Conservation (phyloP, 2,888 invertebrate genomes). For the Tigriopus californicus region DNA sequence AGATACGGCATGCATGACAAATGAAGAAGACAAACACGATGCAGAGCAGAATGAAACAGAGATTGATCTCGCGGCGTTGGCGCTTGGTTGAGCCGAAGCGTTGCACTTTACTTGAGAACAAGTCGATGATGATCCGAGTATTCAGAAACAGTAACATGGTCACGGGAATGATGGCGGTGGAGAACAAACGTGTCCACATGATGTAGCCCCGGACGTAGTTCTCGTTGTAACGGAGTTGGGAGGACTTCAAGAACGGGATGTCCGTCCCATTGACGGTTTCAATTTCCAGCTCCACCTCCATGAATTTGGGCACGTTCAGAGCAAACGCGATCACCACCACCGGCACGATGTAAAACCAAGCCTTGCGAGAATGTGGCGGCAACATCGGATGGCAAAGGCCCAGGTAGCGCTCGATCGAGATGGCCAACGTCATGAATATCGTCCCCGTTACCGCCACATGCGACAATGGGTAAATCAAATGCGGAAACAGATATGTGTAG, state of each 20-base stretch:
- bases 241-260: background rate
- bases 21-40: conserved; percentile 7
- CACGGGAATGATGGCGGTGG: conserved; percentile 7
- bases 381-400: conserved; percentile 6
- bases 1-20: conserved; percentile 6
- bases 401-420: conserved; percentile 12
- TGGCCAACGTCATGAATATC: conserved; percentile 13
- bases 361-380: background rate
- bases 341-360: conserved; percentile 8
- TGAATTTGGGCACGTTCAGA: conserved; percentile 9
- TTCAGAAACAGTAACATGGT: conserved; percentile 1
- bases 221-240: background rate
- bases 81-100: conserved; percentile 1
- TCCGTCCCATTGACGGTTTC: background rate
- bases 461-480: background rate
- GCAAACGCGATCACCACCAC: background rate
- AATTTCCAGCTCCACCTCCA: background rate
- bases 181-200: conserved; percentile 2
- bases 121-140: conserved; percentile 1
- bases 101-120: background rate
- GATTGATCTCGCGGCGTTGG: conserved; percentile 9
- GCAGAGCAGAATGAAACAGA: conserved; percentile 10
- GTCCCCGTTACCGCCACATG: conserved; percentile 7
- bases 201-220: conserved; percentile 8
- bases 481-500: conserved; percentile 7